A percentile compares a stretch with the other conserved stretches of the same genome.
These are phyloP conservation scores for Lithobates sylvaticus DNA, from an alignment of 2,797 vertebrate species.

Conservation along the genomic window DNA sequence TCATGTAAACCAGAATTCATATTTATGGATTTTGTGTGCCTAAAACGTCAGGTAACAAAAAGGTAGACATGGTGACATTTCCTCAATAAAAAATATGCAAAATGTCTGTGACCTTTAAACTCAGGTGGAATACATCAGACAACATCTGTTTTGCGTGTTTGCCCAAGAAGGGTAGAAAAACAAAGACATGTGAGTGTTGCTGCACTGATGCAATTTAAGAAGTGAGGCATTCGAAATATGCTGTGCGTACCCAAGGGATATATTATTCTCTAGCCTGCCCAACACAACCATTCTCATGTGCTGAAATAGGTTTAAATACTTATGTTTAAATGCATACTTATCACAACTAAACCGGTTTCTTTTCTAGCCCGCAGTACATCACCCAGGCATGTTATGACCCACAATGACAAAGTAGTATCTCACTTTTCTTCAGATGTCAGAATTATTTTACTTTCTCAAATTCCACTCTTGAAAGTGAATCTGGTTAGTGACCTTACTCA, in stretches of 20 bases:
- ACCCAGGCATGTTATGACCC: neutral
- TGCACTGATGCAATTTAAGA: constrained; percentile 24
- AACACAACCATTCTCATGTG: neutral
- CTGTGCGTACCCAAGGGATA: constrained; percentile 14
- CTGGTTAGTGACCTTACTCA: too few species aligned
- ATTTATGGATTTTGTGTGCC: neutral
- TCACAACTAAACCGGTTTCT: neutral
- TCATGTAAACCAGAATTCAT: neutral
- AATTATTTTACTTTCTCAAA: neutral
- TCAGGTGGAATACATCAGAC: constrained; percentile 42
- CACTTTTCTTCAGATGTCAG: neutral
- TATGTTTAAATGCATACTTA: neutral
- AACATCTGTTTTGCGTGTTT: constrained; percentile 50
- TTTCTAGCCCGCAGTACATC: neutral
- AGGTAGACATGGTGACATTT: neutral
- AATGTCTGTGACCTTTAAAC: constrained; percentile 30
- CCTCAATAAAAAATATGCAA: constrained; percentile 1
- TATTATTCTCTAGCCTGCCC: constrained; percentile 2
- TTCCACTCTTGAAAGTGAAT: too few species aligned
- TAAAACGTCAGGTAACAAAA: neutral
- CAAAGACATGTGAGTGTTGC: constrained; percentile 8
- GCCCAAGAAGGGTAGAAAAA: constrained; percentile 20
- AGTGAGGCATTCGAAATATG: constrained; percentile 32
- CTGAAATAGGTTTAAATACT: neutral
- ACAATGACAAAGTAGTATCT: neutral